Evolutionary conservation across 2,888 invertebrate species (phyloP).

Genomic region (Amphipoea lucens): DNA sequence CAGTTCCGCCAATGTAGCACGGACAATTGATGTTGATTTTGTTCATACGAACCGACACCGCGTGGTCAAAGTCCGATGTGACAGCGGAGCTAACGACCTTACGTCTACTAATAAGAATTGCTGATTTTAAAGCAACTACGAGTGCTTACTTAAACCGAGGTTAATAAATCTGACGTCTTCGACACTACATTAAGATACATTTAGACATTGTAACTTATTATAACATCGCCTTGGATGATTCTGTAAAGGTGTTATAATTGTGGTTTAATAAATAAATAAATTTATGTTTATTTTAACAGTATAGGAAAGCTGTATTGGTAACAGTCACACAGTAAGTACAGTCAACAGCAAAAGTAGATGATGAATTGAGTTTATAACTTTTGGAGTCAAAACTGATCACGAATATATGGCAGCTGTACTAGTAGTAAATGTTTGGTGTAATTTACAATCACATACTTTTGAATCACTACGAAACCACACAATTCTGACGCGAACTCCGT

Average conservation of each 20-base stretch:
- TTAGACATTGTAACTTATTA: no score
- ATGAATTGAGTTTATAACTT: no score
- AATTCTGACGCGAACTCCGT: no score
- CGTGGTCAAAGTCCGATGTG: constrained; percentile 73
- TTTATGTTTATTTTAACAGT: neutral
- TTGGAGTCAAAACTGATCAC: no score
- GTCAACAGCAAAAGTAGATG: no score
- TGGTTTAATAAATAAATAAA: no score
- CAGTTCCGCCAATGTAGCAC: constrained; percentile 52
- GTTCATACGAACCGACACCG: constrained; percentile 64
- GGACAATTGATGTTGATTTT: constrained; percentile 78
- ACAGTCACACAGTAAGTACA: neutral
- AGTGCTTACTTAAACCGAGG: constrained; percentile 1
- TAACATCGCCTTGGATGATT: no score
- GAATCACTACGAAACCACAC: no score
- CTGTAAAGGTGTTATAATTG: no score
- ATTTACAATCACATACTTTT: no score
- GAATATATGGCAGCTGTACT: no score
- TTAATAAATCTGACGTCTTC: neutral
- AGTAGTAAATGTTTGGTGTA: no score
- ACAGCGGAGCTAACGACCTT: constrained; percentile 68
- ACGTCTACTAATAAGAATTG: constrained; percentile 69
- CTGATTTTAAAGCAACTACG: constrained; percentile 64
- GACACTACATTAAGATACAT: neutral
- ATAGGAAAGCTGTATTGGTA: neutral